Percentiles rank a stretch among this genome's conserved stretches.
Conservation (phyloP, 2,888 invertebrate species). For the Coecobrya sp. region DNA sequence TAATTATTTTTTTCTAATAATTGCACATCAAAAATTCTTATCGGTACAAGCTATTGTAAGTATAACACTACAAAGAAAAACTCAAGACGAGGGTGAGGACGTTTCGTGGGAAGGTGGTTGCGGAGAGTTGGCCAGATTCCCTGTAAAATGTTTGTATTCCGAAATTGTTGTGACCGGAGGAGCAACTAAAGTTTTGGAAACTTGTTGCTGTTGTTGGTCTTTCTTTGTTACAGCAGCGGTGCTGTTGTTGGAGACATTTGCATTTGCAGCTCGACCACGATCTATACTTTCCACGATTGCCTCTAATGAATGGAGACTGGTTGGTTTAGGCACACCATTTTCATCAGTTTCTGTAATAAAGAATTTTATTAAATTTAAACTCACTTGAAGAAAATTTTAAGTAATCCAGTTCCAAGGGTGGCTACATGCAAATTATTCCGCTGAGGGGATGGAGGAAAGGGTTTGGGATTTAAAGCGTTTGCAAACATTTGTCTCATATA, state of each 20-base stretch:
- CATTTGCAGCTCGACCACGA: neutral
- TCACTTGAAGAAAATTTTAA: neutral
- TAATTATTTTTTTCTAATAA: neutral
- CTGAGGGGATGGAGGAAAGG: neutral
- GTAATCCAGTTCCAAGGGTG: neutral
- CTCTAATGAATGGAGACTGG: slow-evolving; percentile 57
- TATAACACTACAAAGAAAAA: neutral
- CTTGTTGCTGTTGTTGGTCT: slow-evolving; percentile 48
- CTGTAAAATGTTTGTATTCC: slow-evolving; percentile 33
- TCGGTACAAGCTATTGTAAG: neutral
- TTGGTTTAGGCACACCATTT: slow-evolving; percentile 67
- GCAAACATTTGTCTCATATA: neutral
- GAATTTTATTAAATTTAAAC: no score
- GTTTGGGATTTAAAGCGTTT: neutral
- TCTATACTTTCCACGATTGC: slow-evolving; percentile 73
- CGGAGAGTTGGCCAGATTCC: neutral
- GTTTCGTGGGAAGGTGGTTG: slow-evolving; percentile 1
- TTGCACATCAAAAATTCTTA: neutral
- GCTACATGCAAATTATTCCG: neutral
- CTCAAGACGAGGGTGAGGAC: slow-evolving; percentile 40
- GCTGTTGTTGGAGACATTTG: neutral
- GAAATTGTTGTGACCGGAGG: slow-evolving; percentile 5
- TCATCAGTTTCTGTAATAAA: slow-evolving; percentile 70
- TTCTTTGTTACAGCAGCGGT: neutral
- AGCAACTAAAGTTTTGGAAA: neutral